A percentile compares a stretch with the other conserved stretches of the same genome.
phyloP scores from a whole-genome alignment of 2,113 vertebrate species.

The Cololabis saira region DNA sequence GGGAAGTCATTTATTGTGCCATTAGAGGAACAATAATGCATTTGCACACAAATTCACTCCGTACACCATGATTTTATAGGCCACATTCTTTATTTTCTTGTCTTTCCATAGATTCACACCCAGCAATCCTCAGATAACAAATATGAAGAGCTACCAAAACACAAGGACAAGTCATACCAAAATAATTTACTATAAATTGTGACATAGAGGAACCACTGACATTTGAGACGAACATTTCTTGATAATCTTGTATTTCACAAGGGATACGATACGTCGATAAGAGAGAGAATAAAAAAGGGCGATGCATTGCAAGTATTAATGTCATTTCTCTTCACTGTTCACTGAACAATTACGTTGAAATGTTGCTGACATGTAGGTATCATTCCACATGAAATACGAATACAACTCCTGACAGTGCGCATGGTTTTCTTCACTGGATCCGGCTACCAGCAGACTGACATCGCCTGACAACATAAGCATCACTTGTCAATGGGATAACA shows the following conservation, averaged over 20 bases:
- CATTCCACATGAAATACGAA: slow-evolving; percentile 67
- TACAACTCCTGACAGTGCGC: slow-evolving; percentile 62
- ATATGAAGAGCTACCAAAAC: slow-evolving; percentile 42
- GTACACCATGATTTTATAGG: slow-evolving; percentile 67
- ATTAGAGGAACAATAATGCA: slow-evolving; percentile 75
- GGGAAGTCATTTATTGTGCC: slow-evolving; percentile 77
- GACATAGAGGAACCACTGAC: neutral
- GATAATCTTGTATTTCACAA: slow-evolving; percentile 12
- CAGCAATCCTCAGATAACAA: slow-evolving; percentile 33
- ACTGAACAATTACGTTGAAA: slow-evolving; percentile 67
- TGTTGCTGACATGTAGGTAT: slow-evolving; percentile 65
- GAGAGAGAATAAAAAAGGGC: slow-evolving; percentile 3
- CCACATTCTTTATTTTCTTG: slow-evolving; percentile 35
- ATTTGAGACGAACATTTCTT: slow-evolving; percentile 20
- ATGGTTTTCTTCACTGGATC: slow-evolving; percentile 44
- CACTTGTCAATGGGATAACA: slow-evolving; percentile 61
- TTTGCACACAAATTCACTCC: slow-evolving; percentile 74
- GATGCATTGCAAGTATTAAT: slow-evolving; percentile 12
- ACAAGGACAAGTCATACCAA: neutral
- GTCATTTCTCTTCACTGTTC: slow-evolving; percentile 63
- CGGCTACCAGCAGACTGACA: slow-evolving; percentile 54
- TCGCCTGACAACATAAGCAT: slow-evolving; percentile 62
- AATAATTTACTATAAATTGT: neutral
- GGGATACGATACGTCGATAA: neutral
- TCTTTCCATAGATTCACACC: slow-evolving; percentile 54